Evolutionary conservation across 2,888 invertebrate genomes (phyloP), one percentile per base, ranked within the genome.

Genomic region (Drosophila mercatorum): DNA sequence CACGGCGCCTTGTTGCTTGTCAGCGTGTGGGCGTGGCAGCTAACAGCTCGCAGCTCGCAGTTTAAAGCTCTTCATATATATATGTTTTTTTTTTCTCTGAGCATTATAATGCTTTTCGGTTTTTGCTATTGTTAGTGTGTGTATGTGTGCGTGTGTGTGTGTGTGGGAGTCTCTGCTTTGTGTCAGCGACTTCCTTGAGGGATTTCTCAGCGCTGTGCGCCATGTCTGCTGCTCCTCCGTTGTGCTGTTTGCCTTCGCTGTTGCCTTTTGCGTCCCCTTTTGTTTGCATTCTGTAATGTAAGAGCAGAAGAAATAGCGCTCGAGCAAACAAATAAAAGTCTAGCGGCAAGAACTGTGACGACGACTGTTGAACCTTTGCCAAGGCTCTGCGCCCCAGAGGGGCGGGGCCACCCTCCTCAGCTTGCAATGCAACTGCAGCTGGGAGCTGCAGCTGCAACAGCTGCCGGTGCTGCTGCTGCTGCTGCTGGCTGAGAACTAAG

Each of bases 291-390:
- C 56, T 75, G 75, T 66, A 78, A 73, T 72, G 81, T 68, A 60
- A 60, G 72, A 81, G 65, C 63, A 31, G 57, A 41, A 52, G 70
- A 65, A 77, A 74, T 64, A 66, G 81, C 78, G 78, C 74, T 74
- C 66, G 52, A 62, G 72, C 74, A 82, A 82, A 80, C 80, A 78
- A 76, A 77, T 72, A 75, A 68, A 70, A 82, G 83, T 83, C 79
- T 75, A 77, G 68, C 55, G 66, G 59, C 62, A 66, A 73, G 73
- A 67, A 62, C 73, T 79, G 72, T 67, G 77, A 83, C 81, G 83
- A 88, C 83, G 83, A 88, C 83, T 88, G 88, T 88, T 84, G 84
- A 84, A 88, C 84, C 41, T 83, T 79, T 73, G 72, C 61, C 58
- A 52, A 51, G 68, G 68, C 72, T 61, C 62, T 44, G 55, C 26